These are phyloP conservation scores for Synergus japonicus DNA, from an alignment of 2,888 invertebrate species.

Conservation along the genomic window DNA sequence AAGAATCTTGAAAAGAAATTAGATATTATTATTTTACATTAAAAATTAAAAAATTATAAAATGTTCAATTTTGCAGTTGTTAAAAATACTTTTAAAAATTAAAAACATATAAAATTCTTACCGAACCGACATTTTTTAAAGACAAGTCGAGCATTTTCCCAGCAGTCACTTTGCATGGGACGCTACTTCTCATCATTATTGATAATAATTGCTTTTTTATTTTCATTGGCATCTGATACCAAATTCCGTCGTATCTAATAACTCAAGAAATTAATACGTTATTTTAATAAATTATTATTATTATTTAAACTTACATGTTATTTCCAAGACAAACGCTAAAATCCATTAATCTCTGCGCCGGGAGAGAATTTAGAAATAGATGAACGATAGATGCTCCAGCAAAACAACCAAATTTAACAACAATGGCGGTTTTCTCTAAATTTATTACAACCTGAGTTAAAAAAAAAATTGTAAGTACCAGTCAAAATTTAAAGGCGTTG, in stretches of 20 bases:
- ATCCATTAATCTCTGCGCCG: neutral
- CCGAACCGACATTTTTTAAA: neutral
- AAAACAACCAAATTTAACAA: neutral
- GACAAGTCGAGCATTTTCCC: neutral
- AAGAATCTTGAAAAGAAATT: neutral
- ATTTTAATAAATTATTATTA: too few relatives aligned
- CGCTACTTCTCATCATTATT: neutral
- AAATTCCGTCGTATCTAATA: neutral
- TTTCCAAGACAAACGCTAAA: slow-evolving; percentile 1
- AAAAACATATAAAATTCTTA: neutral
- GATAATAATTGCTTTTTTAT: neutral
- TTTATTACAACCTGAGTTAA: neutral
- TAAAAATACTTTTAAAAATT: too few relatives aligned
- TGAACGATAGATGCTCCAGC: neutral
- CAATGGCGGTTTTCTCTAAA: neutral
- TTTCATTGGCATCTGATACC: neutral
- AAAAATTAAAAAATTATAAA: too few relatives aligned
- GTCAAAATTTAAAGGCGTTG: neutral
- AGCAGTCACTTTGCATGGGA: slow-evolving; percentile 23
- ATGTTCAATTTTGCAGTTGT: neutral
- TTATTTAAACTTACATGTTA: neutral
- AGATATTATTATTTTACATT: too few relatives aligned
- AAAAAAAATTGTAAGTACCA: neutral
- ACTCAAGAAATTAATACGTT: neutral
- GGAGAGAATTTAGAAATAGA: neutral